phyloP scores from a whole-genome alignment of 2,113 vertebrate species.

The human region DNA sequence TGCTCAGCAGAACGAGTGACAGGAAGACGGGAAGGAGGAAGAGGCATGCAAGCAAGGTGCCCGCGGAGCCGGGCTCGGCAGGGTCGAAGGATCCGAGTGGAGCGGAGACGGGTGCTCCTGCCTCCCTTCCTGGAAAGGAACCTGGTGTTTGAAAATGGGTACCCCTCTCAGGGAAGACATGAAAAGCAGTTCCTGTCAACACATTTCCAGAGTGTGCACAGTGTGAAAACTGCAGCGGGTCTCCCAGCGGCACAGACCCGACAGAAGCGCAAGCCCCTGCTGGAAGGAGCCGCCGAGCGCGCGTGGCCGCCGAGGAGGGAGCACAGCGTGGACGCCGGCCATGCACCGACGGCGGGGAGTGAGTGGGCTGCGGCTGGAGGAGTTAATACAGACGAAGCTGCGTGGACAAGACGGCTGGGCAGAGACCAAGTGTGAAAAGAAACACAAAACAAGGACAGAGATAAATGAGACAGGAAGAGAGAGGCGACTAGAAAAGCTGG shows the following conservation, averaged over 20 bases:
- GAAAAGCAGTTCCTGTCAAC: not conserved
- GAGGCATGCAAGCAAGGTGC: constrained; percentile 60
- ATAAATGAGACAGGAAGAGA: constrained; percentile 32
- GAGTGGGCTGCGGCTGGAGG: not conserved
- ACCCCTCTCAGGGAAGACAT: not conserved
- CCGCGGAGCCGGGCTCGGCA: not conserved
- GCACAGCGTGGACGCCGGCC: constrained; percentile 25
- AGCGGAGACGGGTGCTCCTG: not conserved
- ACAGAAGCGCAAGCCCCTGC: constrained; percentile 21
- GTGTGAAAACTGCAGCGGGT: not conserved
- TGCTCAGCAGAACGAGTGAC: constrained; percentile 14
- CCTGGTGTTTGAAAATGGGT: not conserved
- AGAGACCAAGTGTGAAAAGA: constrained; percentile 40
- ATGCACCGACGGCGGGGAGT: constrained; percentile 47
- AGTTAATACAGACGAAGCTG: constrained; percentile 44
- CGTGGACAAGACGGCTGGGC: constrained; percentile 2
- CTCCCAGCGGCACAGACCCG: not conserved
- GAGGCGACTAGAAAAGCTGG: not conserved
- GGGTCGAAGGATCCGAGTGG: not conserved
- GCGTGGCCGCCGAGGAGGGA: not conserved
- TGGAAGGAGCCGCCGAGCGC: not conserved
- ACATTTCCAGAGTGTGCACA: not conserved
- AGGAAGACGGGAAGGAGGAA: constrained; percentile 36
- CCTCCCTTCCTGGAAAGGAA: not conserved
- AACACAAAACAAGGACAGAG: constrained; percentile 52